Evolutionary conservation across 2,113 vertebrate species (phyloP).

Genomic region (Columba livia): DNA sequence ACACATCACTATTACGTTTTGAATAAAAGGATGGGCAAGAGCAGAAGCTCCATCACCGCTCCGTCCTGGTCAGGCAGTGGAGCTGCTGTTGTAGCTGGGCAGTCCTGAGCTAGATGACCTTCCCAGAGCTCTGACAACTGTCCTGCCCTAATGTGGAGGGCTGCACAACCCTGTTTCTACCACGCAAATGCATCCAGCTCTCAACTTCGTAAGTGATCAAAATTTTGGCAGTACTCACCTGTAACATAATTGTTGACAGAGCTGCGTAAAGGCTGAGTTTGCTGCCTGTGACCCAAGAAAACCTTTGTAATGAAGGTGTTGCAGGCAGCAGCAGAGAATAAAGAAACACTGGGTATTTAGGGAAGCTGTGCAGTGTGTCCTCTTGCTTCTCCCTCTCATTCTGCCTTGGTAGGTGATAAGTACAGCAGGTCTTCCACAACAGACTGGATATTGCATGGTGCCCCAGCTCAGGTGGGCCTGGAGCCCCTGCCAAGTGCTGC

Average conservation of each 20-base stretch:
- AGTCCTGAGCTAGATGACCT: not conserved
- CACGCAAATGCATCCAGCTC: not conserved
- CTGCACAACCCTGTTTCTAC: not conserved
- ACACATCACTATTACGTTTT: accelerated
- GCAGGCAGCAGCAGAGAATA: not conserved
- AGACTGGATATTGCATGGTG: not conserved
- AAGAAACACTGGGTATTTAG: not conserved
- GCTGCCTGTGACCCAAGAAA: not conserved
- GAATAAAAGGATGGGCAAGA: not conserved
- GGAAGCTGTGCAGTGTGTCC: not conserved
- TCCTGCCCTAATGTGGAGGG: not conserved
- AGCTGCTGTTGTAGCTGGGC: not conserved
- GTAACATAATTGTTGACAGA: not conserved
- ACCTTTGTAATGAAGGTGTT: not conserved
- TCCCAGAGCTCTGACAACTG: not conserved
- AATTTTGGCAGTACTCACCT: not conserved
- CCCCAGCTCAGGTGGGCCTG: not conserved
- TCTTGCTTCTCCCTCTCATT: not conserved
- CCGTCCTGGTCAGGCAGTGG: not conserved
- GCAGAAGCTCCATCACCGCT: not conserved
- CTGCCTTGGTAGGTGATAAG: not conserved
- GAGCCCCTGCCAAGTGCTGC: not conserved
- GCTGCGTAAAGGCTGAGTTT: not conserved
- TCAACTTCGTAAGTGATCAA: not conserved
- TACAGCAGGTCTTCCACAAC: not conserved